These are phyloP conservation scores for Litoditis marina DNA, from an alignment of 2,888 invertebrate genomes.

Conservation along the genomic window DNA sequence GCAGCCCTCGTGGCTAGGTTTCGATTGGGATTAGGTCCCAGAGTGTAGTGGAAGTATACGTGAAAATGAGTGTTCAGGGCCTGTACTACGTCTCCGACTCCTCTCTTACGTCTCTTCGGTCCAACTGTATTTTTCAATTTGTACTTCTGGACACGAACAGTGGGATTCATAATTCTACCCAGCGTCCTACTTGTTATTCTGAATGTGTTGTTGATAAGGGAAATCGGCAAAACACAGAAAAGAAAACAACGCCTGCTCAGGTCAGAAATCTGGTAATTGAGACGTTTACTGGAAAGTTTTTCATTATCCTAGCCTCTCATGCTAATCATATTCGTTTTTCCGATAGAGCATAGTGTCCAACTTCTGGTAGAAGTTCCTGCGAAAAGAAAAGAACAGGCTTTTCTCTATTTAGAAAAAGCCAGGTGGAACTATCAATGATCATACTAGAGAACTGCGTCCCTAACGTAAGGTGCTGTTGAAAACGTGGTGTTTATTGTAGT, in stretches of 20 bases:
- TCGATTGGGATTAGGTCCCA: not conserved
- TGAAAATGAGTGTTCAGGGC: conserved; percentile 31
- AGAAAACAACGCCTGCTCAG: conserved; percentile 76
- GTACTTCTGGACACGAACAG: conserved; percentile 76
- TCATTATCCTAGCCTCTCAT: too few relatives aligned
- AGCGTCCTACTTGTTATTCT: conserved; percentile 83
- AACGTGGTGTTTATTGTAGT: not conserved
- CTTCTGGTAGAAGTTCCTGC: too few relatives aligned
- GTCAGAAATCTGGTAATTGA: too few relatives aligned
- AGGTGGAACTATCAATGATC: conserved; percentile 24
- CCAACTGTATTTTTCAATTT: conserved; percentile 75
- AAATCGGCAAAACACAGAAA: conserved; percentile 79
- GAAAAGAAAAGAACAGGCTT: too few relatives aligned
- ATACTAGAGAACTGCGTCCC: conserved; percentile 23
- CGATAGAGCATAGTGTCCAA: too few relatives aligned
- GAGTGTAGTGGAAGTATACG: not conserved
- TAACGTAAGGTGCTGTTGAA: conserved; percentile 7
- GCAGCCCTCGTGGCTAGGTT: too few relatives aligned
- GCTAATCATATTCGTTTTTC: too few relatives aligned
- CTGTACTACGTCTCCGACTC: conserved; percentile 48
- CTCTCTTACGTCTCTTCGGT: conserved; percentile 47
- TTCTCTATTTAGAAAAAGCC: conserved; percentile 17
- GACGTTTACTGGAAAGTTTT: too few relatives aligned
- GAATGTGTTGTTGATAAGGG: conserved; percentile 80
- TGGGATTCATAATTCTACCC: conserved; percentile 86